Conservation (phyloP, 2,113 vertebrate species). For the Oriolus oriolus region DNA sequence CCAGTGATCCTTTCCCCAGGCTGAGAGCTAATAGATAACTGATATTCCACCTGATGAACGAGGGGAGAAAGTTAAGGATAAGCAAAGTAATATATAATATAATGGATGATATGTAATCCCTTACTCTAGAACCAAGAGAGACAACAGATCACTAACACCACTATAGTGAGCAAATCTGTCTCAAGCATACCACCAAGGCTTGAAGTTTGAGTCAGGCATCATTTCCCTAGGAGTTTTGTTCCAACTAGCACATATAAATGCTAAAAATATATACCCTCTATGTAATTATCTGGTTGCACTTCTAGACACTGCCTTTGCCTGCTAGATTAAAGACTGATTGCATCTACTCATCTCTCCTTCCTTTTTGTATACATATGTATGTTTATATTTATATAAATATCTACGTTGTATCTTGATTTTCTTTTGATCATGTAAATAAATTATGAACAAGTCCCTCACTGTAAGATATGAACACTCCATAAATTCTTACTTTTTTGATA, state of each 20-base stretch:
- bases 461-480: neutral
- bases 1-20: neutral
- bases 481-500: neutral
- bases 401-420: neutral
- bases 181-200: neutral
- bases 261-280: neutral
- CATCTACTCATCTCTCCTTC: neutral
- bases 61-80: neutral
- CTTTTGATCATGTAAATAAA: neutral
- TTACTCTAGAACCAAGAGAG: neutral
- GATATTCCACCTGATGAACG: neutral
- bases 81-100: neutral
- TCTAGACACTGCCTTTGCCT: neutral
- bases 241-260: neutral
- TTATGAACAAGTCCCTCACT: neutral
- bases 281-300: neutral
- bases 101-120: neutral
- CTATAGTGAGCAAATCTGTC: neutral
- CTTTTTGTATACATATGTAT: neutral
- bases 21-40: neutral
- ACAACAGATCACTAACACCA: neutral
- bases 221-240: neutral
- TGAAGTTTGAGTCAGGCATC: neutral
- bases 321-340: neutral
- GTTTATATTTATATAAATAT: neutral